phyloP scores from a whole-genome alignment of 2,797 vertebrate species.

The Lacerta bilineata region DNA sequence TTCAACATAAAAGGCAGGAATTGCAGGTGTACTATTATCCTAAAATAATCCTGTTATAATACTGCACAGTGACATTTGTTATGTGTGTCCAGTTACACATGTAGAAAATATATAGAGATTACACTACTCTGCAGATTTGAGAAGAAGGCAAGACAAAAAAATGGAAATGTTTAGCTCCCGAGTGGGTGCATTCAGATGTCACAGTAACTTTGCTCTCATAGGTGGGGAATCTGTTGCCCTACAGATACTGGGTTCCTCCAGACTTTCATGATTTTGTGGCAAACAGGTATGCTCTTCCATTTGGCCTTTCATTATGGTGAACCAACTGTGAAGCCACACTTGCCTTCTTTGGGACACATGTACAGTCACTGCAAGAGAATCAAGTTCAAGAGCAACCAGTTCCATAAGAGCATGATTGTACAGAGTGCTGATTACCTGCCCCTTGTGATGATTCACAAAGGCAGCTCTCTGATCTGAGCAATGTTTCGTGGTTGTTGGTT shows the following conservation, averaged over 20 bases:
- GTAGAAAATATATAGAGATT: not conserved
- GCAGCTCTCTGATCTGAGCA: no score
- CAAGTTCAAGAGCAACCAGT: not conserved
- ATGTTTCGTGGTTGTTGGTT: no score
- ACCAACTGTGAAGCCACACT: not conserved
- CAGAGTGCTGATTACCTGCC: no score
- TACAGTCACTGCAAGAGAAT: not conserved
- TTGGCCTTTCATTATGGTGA: no score
- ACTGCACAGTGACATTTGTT: slow-evolving; percentile 47
- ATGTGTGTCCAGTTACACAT: slow-evolving; percentile 22
- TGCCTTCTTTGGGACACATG: not conserved
- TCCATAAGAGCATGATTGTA: not conserved
- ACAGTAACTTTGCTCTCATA: not conserved
- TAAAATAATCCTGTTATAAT: slow-evolving; percentile 61
- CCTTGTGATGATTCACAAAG: no score
- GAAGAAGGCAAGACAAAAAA: not conserved
- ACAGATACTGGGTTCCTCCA: no score
- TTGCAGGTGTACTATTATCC: slow-evolving; percentile 53
- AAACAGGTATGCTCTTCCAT: no score
- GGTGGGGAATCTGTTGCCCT: no score
- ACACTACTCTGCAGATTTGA: not conserved
- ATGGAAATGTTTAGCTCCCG: not conserved
- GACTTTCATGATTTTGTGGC: no score
- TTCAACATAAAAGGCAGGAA: slow-evolving; percentile 59
- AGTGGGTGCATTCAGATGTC: not conserved